Base-by-base conservation (phyloP, 1,140 invertebrate genomes). In the Campoletis sonorensis region DNA sequence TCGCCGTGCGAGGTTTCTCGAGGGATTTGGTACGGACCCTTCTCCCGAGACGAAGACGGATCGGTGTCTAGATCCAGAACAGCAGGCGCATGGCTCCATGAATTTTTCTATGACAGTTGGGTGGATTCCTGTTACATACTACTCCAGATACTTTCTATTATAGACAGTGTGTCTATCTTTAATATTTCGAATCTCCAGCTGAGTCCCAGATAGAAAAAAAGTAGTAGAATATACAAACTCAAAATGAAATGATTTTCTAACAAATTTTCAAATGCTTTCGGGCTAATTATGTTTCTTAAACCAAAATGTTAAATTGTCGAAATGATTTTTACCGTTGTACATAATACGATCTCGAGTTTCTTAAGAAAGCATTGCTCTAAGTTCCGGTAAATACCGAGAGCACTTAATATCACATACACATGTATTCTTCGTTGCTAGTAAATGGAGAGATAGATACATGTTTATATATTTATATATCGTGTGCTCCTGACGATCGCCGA, bases 401-500 rank as follows among this genome's bases (percentile, higher is more conserved):
- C 40, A 45, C 40, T 45, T 45, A 13, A 1, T 45, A 45, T 13
- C 8, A 45, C 13, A 45, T 13, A 45, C 13, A 45, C 40, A 45
- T 45, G 13, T 13, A 13, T 45, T 45, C 40, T 45, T 0, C 2
- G 40, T 45, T 13, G 40, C 40, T 45, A 45, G 40, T 11, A 13
- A 45, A 45, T 45, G 40, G 40, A 45, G 40, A 13, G 40, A 4
- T 45, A 45, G 40, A 45, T 45, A 58, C 21, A n/a, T 58, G 54
- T 58, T 11, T n/a, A 58, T 58, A 58, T 58, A 58, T 58, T 23
- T 58, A 64, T 67, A 51, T 7, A 68, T 58, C 64, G 26, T 68
- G 11, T 13, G 79, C 70, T 71, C 26, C 77, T 51, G 51, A 40
- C 76, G 58, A 71, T 51, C 77, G 51, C 51, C 71, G 71, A 79